Base-by-base conservation (phyloP, 2,113 vertebrate species). In the Campylomormyrus tamandua region DNA sequence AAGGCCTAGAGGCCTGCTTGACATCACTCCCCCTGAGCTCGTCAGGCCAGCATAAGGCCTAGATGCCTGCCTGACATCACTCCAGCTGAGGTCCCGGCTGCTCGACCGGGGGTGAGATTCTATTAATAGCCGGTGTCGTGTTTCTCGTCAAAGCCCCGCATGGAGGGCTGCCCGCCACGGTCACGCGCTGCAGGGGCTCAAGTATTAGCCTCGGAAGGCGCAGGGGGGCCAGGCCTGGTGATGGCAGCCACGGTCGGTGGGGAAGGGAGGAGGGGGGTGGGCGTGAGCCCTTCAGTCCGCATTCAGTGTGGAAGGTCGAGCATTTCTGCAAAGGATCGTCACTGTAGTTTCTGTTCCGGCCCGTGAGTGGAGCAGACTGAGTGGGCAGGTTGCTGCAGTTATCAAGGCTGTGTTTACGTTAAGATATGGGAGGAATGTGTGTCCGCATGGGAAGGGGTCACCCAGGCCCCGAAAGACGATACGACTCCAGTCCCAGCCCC, bases 351-450 rank as follows among this genome's bases (percentile, higher is more conserved):
- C 39, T 84, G 39, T 48, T 46, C 45, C 19, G 45, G 17, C 74
- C 24, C 4, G 8, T 21, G 83, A 48, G 21, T 21, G 19, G 21
- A 9, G 17, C 39, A 42, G 45, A 10, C 45, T 21, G 24, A 11
- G 39, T 56, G 10, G 10, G 3, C 50, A 19, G 50, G 7, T 27
- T 17, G n/a, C 24, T 56, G 27, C 85, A 31, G 27, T 27, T 93
- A 92, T 93, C 91, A 90, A 88, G 87, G 92, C 92, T 87, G 92
- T 92, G 92, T 92, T 94, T 92, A 92, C 50, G 77, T 92, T 92
- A 87, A 93, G 93, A 87, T 93, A 95, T 95, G 94, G 91, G 90
- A 90, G 93, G 94, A 95, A 94, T 94, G 93, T 92, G 92, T 87
- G 91, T 70, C 91, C 90, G 93, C 93, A 92, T 94, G 93, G 93